Conservation (phyloP, 2,888 invertebrate species). For the Ypsolopha sequella region DNA sequence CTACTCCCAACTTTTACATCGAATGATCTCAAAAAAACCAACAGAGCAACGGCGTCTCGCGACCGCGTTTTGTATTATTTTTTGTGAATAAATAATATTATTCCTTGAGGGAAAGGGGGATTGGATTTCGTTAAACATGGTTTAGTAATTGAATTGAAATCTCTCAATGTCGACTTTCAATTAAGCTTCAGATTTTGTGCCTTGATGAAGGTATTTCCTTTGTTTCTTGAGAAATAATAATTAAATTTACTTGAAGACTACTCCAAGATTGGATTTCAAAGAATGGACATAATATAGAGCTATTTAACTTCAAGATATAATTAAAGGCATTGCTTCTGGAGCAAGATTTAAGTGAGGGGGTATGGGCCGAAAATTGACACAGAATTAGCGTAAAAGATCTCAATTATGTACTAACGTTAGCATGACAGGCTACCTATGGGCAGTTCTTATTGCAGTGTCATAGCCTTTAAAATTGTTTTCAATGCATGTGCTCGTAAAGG, state of each 20-base stretch:
- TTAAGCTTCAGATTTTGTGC: constrained; percentile 62
- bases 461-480: no score
- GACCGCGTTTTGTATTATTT: constrained; percentile 67
- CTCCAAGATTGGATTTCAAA: constrained; percentile 3
- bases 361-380: no score
- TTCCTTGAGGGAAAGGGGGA: constrained; percentile 66
- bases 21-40: constrained; percentile 67
- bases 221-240: constrained; percentile 51
- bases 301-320: background rate
- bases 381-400: no score
- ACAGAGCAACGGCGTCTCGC: constrained; percentile 51
- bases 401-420: no score
- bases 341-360: no score
- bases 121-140: constrained; percentile 72
- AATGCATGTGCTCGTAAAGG: no score
- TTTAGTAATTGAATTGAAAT: constrained; percentile 72
- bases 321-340: no score
- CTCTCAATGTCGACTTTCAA: constrained; percentile 71
- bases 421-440: no score
- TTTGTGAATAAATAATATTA: constrained; percentile 71
- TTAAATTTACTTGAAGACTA: constrained; percentile 36
- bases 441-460: no score
- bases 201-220: constrained; percentile 58
- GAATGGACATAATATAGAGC: background rate
- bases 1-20: constrained; percentile 59